Conservation (phyloP, 2,797 vertebrate species). For the Enteromius thamalakanensis region DNA sequence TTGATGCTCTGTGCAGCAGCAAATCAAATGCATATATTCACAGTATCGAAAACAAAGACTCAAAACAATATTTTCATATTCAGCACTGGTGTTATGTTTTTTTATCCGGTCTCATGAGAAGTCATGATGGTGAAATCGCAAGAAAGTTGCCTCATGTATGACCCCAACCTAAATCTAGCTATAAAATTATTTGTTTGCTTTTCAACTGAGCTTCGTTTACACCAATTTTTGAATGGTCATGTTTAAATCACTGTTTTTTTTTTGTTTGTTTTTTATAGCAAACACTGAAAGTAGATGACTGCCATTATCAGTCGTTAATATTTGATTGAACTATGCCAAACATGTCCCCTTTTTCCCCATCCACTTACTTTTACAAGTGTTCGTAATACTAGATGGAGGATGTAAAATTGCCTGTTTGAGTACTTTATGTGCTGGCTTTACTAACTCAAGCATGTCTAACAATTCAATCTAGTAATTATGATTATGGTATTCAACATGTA, state of each 20-base stretch:
- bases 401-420: neutral
- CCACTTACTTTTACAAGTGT: neutral
- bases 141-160: neutral
- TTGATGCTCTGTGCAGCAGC: constrained; percentile 9
- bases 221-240: neutral
- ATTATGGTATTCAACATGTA: constrained; percentile 31
- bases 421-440: neutral
- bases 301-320: neutral
- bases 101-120: neutral
- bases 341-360: neutral
- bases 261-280: too few relatives aligned
- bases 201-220: neutral
- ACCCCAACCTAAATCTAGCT: neutral
- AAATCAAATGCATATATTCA: constrained; percentile 31
- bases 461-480: neutral
- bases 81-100: neutral
- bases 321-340: neutral
- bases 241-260: neutral
- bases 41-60: neutral
- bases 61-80: constrained; percentile 9
- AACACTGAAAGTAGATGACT: too few relatives aligned
- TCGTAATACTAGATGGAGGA: neutral
- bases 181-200: neutral
- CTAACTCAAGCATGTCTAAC: too few relatives aligned
- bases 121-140: constrained; percentile 5